Conservation (phyloP, 1,140 invertebrate genomes). For the Hestina assimilis region DNA sequence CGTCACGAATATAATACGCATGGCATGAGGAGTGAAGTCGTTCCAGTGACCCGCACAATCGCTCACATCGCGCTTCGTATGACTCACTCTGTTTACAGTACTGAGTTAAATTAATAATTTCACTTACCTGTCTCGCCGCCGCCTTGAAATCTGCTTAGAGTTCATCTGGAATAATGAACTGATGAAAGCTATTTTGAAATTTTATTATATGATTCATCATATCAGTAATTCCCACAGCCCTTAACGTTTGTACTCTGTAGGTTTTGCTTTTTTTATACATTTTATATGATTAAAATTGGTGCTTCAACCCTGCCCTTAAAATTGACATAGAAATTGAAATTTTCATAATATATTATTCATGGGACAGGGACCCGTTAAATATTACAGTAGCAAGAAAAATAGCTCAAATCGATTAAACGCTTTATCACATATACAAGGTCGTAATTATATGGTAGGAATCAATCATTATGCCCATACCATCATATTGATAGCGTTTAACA, state of each 20-base stretch:
- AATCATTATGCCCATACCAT: not conserved
- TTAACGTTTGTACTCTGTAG: no score
- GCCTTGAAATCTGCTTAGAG: not conserved
- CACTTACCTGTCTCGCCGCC: constrained; percentile 7
- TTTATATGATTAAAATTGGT: no score
- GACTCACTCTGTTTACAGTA: constrained; percentile 25
- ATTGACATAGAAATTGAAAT: no score
- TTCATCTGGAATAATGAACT: not conserved
- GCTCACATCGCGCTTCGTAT: constrained; percentile 28
- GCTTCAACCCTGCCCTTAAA: no score
- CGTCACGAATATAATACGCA: constrained; percentile 51
- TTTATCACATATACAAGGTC: not conserved
- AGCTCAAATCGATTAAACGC: not conserved
- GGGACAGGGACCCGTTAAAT: no score
- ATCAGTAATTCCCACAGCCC: no score
- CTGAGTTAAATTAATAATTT: constrained; percentile 10
- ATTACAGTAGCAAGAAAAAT: no score
- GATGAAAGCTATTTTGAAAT: not conserved
- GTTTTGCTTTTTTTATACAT: no score
- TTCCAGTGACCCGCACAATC: constrained; percentile 55
- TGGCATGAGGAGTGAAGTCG: constrained; percentile 36
- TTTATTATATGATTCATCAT: not conserved
- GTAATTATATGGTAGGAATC: not conserved
- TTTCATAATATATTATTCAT: no score
- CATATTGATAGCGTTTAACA: not conserved